Evolutionary conservation across 1,140 invertebrate genomes (phyloP), one percentile per base, ranked within the genome.

Genomic region (Caerostris extrusa): DNA sequence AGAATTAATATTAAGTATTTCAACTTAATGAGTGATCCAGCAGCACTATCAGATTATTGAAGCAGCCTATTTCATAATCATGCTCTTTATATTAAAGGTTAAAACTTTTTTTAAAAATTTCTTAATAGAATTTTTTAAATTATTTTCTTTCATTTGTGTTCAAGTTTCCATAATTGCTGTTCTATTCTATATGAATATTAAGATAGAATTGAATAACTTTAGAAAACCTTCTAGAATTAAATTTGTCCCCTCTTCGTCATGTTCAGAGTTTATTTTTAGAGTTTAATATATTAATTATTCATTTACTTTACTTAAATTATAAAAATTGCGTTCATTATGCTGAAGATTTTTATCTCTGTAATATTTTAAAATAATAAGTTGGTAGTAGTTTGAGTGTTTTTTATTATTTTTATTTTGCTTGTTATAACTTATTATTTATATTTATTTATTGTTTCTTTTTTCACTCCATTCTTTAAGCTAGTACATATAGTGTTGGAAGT

Each of bases 391-490:
- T 77, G 53, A 53, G 8, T 77, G 71, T 77, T 50, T 77, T 77
- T 77, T 12, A 50, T 34, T 34, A 34, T 34, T 34, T 34, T 34
- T 77, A 77, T 77, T 77, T 77, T 71, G 34, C 34, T 34, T 77
- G 10, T 77, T 64, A 14, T 82, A 82, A 82, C 12, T 82, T 77
- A 77, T 77, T 77, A 77, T 77, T 77, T 77, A 77, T 77, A 53
- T 77, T 77, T 77, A 77, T 77, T 77, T 12, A 64, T 50, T 77
- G 14, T 12, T 77, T 67, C 14, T 5, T 53, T 77, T 50, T 50
- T 53, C 34, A 34, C 34, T 34, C 34, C 34, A 34, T 53, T 19
- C 34, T 77, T 12, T 7, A 50, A 77, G 34, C 34, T 77, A 53
- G 53, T 53, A 64, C n/a, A 67, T n/a, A 53, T 50, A 77, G 53